Base-by-base conservation (phyloP, 2,797 vertebrate species). In the Zalophus californianus region DNA sequence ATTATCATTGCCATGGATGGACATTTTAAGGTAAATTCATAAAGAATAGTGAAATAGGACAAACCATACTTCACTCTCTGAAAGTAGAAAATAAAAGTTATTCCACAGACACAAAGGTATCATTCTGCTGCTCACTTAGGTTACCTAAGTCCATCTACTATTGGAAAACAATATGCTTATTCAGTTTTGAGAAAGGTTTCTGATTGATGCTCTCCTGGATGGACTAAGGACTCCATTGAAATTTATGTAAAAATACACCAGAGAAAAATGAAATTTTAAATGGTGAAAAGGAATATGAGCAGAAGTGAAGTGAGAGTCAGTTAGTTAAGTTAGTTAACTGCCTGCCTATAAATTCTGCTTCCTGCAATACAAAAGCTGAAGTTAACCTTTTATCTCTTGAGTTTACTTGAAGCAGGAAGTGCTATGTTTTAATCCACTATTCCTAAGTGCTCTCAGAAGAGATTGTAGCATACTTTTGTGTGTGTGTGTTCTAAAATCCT, bases 331-430 rank as follows among this genome's bases (percentile, higher is more conserved):
- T 35, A 35, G 35, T 35, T 35, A 35, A 35, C 0, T 1, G 14
- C 13, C 35, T 6, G 32, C 15, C 6, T 64, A 0, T 60, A 66
- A 56, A 60, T 85, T 44, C 88, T 62, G 27, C 27, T 38, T 20
- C 32, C 13, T 27, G 0, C 1, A 0, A 13, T 10, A 21, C 5
- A 13, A 9, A 16, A 10, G 27, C 44, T 89, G 70, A 56, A 21
- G 7, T 38, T 79, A 88, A 72, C 25, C 13, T 88, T 83, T 68
- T 18, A 50, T 79, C 44, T 88, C 83, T 68, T 27, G 23, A 52
- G 73, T 72, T 91, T 27, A 21, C 73, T 96, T 4, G 44, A 87
- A 95, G 73, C 27, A 77, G 85, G 27, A 77, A 64, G 21, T 10
- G 32, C 1, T 80, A 1, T 5, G 3, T 66, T 92, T 64, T 77